Percentiles rank a stretch among this genome's conserved stretches.
Evolutionary conservation across 2,797 vertebrate species (phyloP).

Genomic region (Enteromius thamalakanensis): DNA sequence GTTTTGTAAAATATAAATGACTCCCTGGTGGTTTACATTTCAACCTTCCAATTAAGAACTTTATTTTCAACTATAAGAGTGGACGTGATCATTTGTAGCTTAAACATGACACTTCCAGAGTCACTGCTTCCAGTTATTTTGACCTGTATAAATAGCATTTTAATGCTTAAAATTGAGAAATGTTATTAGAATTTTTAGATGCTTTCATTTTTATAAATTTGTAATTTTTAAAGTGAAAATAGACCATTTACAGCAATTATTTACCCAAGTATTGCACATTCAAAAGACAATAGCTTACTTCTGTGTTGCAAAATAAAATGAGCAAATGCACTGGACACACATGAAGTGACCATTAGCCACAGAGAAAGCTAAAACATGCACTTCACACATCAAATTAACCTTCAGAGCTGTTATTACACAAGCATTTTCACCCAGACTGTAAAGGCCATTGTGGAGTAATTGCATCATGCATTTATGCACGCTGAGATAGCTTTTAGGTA

Average conservation of each 20-base stretch:
- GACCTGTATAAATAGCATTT: no score
- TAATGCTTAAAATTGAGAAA: no score
- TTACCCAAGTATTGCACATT: not conserved
- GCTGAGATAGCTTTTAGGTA: not conserved
- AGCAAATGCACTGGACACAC: not conserved
- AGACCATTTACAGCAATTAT: no score
- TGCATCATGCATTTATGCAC: not conserved
- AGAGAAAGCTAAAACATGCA: not conserved
- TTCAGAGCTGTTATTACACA: not conserved
- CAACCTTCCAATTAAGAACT: no score
- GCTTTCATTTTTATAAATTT: not conserved
- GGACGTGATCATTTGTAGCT: no score
- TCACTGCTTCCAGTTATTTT: not conserved
- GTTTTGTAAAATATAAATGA: no score
- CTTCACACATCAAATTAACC: not conserved
- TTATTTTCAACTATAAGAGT: no score
- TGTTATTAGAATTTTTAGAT: not conserved
- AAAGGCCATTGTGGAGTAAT: slow-evolving; percentile 1
- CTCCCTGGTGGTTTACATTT: no score
- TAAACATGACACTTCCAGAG: not conserved
- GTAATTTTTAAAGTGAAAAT: no score
- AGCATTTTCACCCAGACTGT: not conserved
- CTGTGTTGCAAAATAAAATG: not conserved
- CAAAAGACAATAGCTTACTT: not conserved
- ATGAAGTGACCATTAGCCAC: not conserved